Evolutionary conservation across 2,113 vertebrate genomes (phyloP).

Genomic region (Charina bottae): DNA sequence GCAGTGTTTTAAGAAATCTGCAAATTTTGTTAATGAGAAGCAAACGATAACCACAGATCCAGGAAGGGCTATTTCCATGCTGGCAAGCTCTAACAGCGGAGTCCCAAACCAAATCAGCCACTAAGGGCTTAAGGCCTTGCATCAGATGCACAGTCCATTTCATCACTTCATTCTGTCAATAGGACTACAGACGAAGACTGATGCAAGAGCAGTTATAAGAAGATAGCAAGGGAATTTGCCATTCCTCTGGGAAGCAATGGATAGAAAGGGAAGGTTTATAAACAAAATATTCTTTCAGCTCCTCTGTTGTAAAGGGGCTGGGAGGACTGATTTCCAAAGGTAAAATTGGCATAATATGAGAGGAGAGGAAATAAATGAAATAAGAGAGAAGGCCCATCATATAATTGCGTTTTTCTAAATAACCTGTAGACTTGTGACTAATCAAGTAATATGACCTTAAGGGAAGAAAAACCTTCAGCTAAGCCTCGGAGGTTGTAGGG

Average conservation of each 20-base stretch:
- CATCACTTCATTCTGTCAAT: slow-evolving; percentile 29
- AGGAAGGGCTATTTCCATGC: background rate
- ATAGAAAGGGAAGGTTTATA: slow-evolving; percentile 10
- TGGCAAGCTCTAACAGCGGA: accelerated
- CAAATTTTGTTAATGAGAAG: background rate
- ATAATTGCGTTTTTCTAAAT: background rate
- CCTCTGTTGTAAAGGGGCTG: background rate
- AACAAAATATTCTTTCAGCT: background rate
- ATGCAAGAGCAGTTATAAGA: slow-evolving; percentile 4
- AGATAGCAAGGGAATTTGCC: slow-evolving; percentile 15
- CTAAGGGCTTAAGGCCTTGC: slow-evolving; percentile 14
- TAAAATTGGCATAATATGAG: background rate
- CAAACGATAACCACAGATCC: background rate
- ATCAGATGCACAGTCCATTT: slow-evolving; percentile 34
- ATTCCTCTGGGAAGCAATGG: background rate
- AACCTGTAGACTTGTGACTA: background rate
- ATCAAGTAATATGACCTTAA: background rate
- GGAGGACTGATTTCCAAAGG: background rate
- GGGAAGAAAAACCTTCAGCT: background rate
- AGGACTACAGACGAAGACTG: slow-evolving; percentile 34
- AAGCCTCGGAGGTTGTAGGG: background rate
- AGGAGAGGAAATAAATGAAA: background rate
- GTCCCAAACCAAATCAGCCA: background rate
- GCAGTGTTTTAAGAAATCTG: background rate
- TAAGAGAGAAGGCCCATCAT: background rate